Evolutionary conservation across 2,888 invertebrate species (phyloP), one percentile per base, ranked within the genome.

Genomic region (Corythucha ciliata): DNA sequence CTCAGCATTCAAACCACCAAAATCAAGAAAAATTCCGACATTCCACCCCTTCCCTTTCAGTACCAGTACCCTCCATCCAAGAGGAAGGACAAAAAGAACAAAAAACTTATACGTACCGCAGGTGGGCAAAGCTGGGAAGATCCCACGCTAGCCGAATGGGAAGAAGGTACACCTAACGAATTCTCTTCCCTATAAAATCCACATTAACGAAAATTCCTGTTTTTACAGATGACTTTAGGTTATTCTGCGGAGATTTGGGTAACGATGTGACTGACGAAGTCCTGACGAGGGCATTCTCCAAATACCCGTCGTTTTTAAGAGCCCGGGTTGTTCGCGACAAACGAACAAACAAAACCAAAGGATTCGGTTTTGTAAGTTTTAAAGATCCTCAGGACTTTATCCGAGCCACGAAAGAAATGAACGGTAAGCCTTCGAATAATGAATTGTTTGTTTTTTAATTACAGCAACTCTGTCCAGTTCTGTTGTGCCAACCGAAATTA

Each of bases 161-260:
- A 90, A n/a, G 86, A 90, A 60, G 80, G 80, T 79, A 61, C 63
- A 64, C 57, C 26, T 37, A 26, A 53, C 25, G 10, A 8, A 39
- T 24, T 24, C 4, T n/a, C n/a, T n/a, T n/a, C n/a, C n/a, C 12
- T 36, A 36, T 16, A 36, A 36, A 12, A 36, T 36, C 8, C 16
- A 12, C 37, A 12, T 10, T 36, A 36, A 12, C 16, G 12, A 36
- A 12, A 36, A 36, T 12, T 8, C 37, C 48, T 42, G 25, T 40
- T 56, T 54, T 62, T 57, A 16, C 60, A 78, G 94, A 93, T 72
- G 98, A 98, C 73, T 98, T 94, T 71, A 75, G 98, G 58, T 84
- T 98, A 70, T 98, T 99, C 70, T 96, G 96, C 67, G 98, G 98
- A n/a, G 98, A 98, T 73, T 75, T 98, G 39, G 98, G 98, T 14